Evolutionary conservation across 2,113 vertebrate genomes (phyloP), one percentile per base, ranked within the genome.

Genomic region (Gadus macrocephalus): DNA sequence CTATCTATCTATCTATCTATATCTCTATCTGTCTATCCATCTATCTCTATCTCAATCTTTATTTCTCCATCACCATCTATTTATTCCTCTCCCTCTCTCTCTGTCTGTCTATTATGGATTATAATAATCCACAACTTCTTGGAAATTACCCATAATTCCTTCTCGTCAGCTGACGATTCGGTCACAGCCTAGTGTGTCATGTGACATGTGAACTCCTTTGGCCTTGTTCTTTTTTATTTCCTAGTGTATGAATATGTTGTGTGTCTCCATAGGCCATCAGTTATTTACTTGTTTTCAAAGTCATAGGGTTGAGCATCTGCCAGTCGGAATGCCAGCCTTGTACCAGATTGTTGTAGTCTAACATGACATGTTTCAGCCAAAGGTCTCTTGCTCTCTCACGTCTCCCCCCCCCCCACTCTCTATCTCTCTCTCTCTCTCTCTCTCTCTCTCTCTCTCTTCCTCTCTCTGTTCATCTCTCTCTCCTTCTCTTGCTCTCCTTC

Each of bases 71-170:
- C 55, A 25, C 25, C 55, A 55, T 55, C 53, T 55, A 11, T 55
- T 11, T 16, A 7, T 55, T 12, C 9, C 5, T 58, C 55, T 58
- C 5, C n/a, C 55, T 7, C 5, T 58, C 55, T n/a, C 5, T 58
- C 55, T 5, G 6, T 17, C 17, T n/a, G 14, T 58, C 55, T n/a
- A 35, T 35, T 35, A 35, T 35, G 31, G 31, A 35, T 35, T 35
- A 35, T 35, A 75, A 38, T 76, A 82, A 82, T 82, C 64, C 64
- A 19, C 65, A 53, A 38, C 69, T 66, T 77, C 62, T 69, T 65
- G 64, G 62, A 73, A 78, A 68, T 17, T n/a, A 17, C 55, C 55
- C 55, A 17, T 58, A 17, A 49, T 58, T 58, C n/a, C 15, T 16
- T 16, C 55, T 17, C 15, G 16, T 58, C 55, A 58, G 9, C 5